Evolutionary conservation across 2,113 vertebrate species (phyloP), one percentile per base, ranked within the genome.

Genomic region (Gasterosteus nipponicus): DNA sequence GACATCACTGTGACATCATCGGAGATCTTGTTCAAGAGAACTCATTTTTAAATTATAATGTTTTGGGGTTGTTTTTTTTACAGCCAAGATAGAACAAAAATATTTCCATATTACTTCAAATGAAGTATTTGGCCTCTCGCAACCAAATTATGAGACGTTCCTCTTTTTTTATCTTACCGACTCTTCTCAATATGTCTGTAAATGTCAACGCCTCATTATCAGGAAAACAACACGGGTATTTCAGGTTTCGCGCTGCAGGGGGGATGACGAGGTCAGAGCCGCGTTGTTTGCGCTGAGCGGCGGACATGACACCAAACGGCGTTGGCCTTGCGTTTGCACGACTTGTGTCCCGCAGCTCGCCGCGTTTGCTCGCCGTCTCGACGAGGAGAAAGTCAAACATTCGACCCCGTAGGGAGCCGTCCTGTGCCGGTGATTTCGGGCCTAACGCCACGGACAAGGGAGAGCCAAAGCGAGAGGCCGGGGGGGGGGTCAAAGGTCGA

Each of bases 201-300:
- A 90, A 92, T 90, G 89, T 88, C 89, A 92, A 83, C 86, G 83
- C 83, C 82, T 91, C 83, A 91, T 88, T 85, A 89, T 3, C 19
- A 72, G 72, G 84, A 84, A 86, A 87, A 88, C 77, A 85, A 88
- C 74, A 76, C 51, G 64, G 81, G 68, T 74, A 77, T 87, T 89
- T 84, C 75, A 73, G 71, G 71, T 83, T 85, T 16, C 11, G 5
- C 41, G 66, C 86, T 81, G 76, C 76, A 67, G 87, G 85, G 81
- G 56, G 65, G 73, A 85, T 89, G 87, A 89, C 90, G 90, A 89
- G 87, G 87, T 91, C 89, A 83, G 87, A 86, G 86, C 86, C 87
- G 80, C 73, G 78, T 75, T 57, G 77, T 61, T 75, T 65, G 64
- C 69, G 73, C 69, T 82, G 85, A 84, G 66, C 80, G 78, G 46